Base-by-base conservation (phyloP, 1,140 invertebrate genomes). In the Philotrypesis tridentata region DNA sequence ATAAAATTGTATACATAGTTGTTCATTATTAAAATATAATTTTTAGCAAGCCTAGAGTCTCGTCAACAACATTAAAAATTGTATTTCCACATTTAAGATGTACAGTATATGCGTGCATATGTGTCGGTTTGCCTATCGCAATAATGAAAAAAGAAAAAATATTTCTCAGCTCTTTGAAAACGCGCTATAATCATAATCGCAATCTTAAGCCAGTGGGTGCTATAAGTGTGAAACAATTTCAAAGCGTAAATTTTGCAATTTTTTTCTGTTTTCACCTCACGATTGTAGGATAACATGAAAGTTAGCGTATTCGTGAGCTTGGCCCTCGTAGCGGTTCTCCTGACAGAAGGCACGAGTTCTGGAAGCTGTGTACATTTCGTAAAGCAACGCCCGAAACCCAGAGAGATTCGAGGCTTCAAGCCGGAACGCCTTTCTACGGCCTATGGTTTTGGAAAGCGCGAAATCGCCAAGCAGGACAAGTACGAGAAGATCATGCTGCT, bases 371-470 rank as follows among this genome's bases (percentile, higher is more conserved):
- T 84, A 72, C 63, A 70, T 25, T 60, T 80, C 17, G 80, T 80
- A 43, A 88, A 86, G 61, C 73, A 83, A 55, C 84, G 84, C 8
- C 72, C 85, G 1, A 88, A 88, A 43, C 85, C 72, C 31, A 86
- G 88, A 11, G 87, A 87, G 67, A 85, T 84, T 17, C 84, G 88
- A 27, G 87, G 86, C 11, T 88, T 87, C 72, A 84, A 87, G 67
- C 88, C 88, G 23, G 84, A 87, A 5, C 80, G 82, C 12, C 82
- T 89, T 61, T 85, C 86, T 0, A 88, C 87, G 0, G 88, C 88
- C 4, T 83, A 85, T 61, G 85, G 86, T 29, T 89, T 87, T 70
- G 87, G 87, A 14, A 88, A 87, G 79, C 85, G 87, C 17, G 85
- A 87, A 75, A 73, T 85, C 67, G 81, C 84, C 4, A 85, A 85